Percentiles rank a stretch among this genome's conserved stretches.
phyloP scores from a whole-genome alignment of 1,140 invertebrate genomes.

The Bacillus rossius region DNA sequence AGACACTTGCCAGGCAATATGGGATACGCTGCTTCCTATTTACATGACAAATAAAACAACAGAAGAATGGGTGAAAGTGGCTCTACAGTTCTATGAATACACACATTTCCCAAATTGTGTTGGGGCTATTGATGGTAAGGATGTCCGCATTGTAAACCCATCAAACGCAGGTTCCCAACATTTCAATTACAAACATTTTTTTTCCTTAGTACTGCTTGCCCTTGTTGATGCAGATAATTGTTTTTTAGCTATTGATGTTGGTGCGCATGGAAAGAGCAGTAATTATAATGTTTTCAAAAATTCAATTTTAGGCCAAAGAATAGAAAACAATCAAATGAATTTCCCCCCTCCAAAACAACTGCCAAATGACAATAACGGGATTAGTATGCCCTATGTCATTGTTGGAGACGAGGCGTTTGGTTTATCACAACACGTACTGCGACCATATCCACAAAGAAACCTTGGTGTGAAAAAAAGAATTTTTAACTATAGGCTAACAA shows the following conservation, averaged over 20 bases:
- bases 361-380: no score
- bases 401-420: no score
- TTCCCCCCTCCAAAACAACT: not conserved
- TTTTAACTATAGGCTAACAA: no score
- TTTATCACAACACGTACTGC: no score
- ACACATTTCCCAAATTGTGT: constrained; percentile 38
- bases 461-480: no score
- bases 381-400: no score
- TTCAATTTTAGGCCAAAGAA: not conserved
- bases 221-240: constrained; percentile 44
- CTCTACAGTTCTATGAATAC: constrained; percentile 27
- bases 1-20: not conserved
- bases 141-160: constrained; percentile 31
- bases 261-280: constrained; percentile 38
- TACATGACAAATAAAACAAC: not conserved
- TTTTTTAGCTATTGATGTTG: constrained; percentile 43
- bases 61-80: constrained; percentile 13
- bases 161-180: not conserved
- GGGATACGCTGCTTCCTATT: not conserved
- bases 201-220: constrained; percentile 42
- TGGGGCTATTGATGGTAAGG: constrained; percentile 40
- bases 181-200: not conserved
- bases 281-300: constrained; percentile 33
- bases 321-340: not conserved
- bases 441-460: no score